Percentiles rank a stretch among this genome's conserved stretches.
phyloP scores from a whole-genome alignment of 2,888 invertebrate genomes.

The Diadegma fenestrale region DNA sequence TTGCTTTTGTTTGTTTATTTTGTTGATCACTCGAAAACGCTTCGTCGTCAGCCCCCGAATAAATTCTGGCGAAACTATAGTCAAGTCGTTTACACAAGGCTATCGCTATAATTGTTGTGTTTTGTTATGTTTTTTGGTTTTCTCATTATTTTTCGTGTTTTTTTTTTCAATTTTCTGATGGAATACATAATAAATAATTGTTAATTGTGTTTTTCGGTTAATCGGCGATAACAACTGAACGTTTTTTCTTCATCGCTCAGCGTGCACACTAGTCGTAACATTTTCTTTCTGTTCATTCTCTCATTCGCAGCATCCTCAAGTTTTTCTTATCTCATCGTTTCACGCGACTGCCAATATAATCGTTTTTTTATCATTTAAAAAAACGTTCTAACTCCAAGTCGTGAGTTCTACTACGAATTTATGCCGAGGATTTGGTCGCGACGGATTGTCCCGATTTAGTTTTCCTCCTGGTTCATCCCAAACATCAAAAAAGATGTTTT shows the following conservation, averaged over 20 bases:
- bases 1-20: conserved; percentile 24
- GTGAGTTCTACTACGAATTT: conserved; percentile 68
- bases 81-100: conserved; percentile 72
- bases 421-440: conserved; percentile 43
- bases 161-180: not conserved
- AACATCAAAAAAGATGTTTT: conserved; percentile 50
- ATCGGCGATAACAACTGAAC: conserved; percentile 34
- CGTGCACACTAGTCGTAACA: not conserved
- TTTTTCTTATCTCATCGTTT: not conserved
- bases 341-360: not conserved
- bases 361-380: conserved; percentile 59
- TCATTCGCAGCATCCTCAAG: not conserved
- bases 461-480: conserved; percentile 37
- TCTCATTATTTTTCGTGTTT: too few species aligned
- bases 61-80: conserved; percentile 69
- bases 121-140: not conserved
- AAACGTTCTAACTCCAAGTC: conserved; percentile 74
- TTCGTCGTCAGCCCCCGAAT: conserved; percentile 31
- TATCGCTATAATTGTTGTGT: conserved; percentile 66
- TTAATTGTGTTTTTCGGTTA: conserved; percentile 47
- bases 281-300: not conserved
- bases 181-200: conserved; percentile 59
- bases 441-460: conserved; percentile 3
- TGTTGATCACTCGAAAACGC: conserved; percentile 18
- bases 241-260: not conserved